Percentiles rank a stretch among this genome's conserved stretches.
phyloP scores from a whole-genome alignment of 2,113 vertebrate species.

The Crotalus horridus region DNA sequence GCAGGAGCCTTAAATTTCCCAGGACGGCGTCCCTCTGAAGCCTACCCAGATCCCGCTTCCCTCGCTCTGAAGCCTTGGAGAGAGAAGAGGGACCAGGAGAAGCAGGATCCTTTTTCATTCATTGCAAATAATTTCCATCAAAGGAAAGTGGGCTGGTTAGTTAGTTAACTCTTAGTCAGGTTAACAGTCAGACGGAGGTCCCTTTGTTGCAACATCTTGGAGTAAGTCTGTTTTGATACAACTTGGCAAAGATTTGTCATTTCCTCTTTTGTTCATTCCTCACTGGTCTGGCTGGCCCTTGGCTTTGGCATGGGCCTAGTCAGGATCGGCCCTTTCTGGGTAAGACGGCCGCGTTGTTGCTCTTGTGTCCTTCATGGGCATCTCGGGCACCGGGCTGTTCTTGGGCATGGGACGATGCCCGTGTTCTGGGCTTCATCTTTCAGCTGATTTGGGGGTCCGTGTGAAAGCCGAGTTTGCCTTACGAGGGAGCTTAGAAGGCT shows the following conservation, averaged over 20 bases:
- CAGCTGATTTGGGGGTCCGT: background rate
- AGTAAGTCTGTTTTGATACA: background rate
- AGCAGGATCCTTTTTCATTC: background rate
- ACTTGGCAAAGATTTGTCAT: background rate
- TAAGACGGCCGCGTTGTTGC: background rate
- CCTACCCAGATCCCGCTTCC: background rate
- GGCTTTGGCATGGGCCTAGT: background rate
- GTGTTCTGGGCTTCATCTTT: background rate
- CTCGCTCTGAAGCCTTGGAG: background rate
- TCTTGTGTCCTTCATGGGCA: background rate
- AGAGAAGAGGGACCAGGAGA: background rate
- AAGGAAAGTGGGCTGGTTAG: background rate
- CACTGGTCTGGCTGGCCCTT: background rate
- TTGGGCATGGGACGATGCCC: background rate
- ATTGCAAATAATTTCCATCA: background rate
- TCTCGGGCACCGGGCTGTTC: background rate
- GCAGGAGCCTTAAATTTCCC: background rate
- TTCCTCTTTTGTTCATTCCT: background rate
- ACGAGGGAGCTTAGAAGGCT: background rate
- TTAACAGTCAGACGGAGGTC: background rate
- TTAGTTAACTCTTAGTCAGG: background rate
- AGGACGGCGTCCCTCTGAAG: background rate
- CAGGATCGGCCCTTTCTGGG: background rate
- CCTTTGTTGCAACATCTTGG: background rate
- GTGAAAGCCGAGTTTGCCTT: background rate